These are phyloP conservation scores for Drosophila aldrichi DNA, from an alignment of 2,888 invertebrate species.

Conservation along the genomic window DNA sequence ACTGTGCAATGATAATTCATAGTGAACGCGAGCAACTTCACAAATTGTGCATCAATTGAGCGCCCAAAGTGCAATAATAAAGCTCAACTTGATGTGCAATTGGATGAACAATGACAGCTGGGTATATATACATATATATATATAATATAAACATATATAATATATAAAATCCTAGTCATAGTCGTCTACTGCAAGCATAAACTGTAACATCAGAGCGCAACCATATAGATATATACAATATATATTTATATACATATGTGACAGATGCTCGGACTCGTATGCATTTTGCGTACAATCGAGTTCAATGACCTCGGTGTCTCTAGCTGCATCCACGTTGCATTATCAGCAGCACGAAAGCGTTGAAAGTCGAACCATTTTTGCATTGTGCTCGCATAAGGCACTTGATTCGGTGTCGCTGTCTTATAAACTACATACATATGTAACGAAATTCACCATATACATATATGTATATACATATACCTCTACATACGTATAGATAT, in stretches of 20 bases:
- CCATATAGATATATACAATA: not conserved
- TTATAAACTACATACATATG: not conserved
- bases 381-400: slow-evolving; percentile 47
- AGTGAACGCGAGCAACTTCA: slow-evolving; percentile 16
- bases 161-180: slow-evolving; percentile 4
- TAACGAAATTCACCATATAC: not conserved
- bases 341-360: slow-evolving; percentile 18
- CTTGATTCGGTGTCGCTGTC: slow-evolving; percentile 31
- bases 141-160: not conserved
- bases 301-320: slow-evolving; percentile 40
- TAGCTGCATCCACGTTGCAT: slow-evolving; percentile 33
- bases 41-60: slow-evolving; percentile 53
- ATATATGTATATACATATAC: not conserved
- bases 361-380: slow-evolving; percentile 44
- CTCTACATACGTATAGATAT: slow-evolving; percentile 3
- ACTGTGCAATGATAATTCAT: slow-evolving; percentile 38
- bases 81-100: slow-evolving; percentile 34
- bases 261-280: slow-evolving; percentile 23
- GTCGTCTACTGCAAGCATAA: not conserved
- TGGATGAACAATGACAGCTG: slow-evolving; percentile 30
- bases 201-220: not conserved
- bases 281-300: slow-evolving; percentile 14
- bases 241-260: not conserved
- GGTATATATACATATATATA: not conserved
- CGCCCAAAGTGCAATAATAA: slow-evolving; percentile 34